Evolutionary conservation across 2,797 vertebrate genomes (phyloP), one percentile per base, ranked within the genome.

Genomic region (Poecilia wingei): DNA sequence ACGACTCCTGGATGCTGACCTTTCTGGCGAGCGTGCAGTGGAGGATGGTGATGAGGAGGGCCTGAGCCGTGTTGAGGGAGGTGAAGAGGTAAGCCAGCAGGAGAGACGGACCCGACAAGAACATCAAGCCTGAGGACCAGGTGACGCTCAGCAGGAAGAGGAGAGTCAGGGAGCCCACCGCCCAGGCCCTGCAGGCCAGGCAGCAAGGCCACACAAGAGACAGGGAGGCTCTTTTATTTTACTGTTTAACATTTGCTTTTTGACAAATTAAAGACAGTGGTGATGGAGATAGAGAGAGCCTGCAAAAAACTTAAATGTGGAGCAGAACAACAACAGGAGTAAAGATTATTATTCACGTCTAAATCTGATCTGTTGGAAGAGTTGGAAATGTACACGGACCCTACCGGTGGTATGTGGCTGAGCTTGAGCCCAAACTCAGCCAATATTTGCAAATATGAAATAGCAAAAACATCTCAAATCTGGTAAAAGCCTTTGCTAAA

Each of bases 21-120:
- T 98, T 98, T 86, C 97, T 97, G 90, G 97, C 96, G 16, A 98
- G 96, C 75, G 96, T 97, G 86, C 97, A 98, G 95, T 98, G 97
- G 89, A 98, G 96, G 74, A 98, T 96, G 43, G 96, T 96, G 94
- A 97, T 97, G 92, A 98, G 97, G 85, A 98, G 95, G 74, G 96
- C 96, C 91, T 98, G 97, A 86, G 97, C 96, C 6, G 97, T 97
- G 82, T 97, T 98, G 91, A 98, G 97, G 86, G 97, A 98, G 74
- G 97, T 97, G 88, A 98, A 98, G 82, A 98, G 97, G 86, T 98
- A 98, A 2, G 97, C 97, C 94, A 97, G 96, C 81, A 98, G 96
- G 69, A 97, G 95, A 0, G 97, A 97, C 16, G 97, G 97, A 66
- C 97, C 95, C 5, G 96, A 97, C 82, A 98, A 95, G 92, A 98